These are phyloP conservation scores for Rhodinocichla rosea DNA, from an alignment of 2,113 vertebrate species.

Conservation along the genomic window DNA sequence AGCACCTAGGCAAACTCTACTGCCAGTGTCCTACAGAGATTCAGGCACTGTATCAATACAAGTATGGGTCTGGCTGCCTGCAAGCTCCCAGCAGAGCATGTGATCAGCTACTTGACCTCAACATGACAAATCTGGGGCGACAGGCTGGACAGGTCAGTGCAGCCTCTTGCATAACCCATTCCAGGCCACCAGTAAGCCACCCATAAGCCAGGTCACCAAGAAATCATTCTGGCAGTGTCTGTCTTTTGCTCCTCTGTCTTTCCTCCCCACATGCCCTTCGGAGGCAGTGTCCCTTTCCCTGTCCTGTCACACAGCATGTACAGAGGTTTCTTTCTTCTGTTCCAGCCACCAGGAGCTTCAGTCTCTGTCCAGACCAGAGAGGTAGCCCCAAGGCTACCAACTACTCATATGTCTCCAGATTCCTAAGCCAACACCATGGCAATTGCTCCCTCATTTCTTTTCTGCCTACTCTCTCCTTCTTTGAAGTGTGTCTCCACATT, in stretches of 20 bases:
- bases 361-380: background rate
- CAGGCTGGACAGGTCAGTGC: background rate
- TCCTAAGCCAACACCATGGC: background rate
- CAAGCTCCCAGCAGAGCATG: background rate
- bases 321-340: background rate
- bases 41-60: background rate
- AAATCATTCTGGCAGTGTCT: background rate
- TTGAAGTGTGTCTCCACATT: background rate
- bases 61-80: background rate
- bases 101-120: background rate
- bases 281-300: background rate
- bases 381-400: background rate
- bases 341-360: background rate
- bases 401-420: background rate
- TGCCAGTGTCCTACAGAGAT: background rate
- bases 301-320: background rate
- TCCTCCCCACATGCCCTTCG: background rate
- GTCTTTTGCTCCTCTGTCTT: background rate
- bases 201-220: background rate
- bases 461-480: background rate
- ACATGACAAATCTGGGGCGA: background rate
- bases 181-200: background rate
- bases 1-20: background rate
- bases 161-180: background rate
- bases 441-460: background rate